phyloP scores from a whole-genome alignment of 2,888 invertebrate species.

The Drosophila differens region DNA sequence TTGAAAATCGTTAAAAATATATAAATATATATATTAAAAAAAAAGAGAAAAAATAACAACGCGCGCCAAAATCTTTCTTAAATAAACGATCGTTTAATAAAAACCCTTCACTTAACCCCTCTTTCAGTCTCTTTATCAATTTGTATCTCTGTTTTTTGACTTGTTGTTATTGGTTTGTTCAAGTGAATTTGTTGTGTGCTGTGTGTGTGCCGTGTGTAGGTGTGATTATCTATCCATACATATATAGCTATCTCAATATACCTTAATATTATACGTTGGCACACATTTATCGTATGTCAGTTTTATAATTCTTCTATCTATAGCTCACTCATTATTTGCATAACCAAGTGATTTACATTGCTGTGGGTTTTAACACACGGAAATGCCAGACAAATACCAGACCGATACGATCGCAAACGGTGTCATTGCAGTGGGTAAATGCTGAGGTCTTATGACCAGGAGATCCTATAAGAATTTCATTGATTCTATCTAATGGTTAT shows the following conservation, averaged over 20 bases:
- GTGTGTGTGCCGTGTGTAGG: conserved; percentile 64
- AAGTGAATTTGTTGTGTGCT: conserved; percentile 68
- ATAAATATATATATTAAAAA: neutral
- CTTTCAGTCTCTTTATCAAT: conserved; percentile 6
- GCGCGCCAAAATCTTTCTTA: conserved; percentile 74
- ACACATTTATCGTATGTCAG: conserved; percentile 30
- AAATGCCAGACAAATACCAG: conserved; percentile 44
- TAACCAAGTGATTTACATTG: conserved; percentile 76
- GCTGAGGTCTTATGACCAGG: neutral
- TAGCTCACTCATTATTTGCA: conserved; percentile 52
- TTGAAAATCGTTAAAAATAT: conserved; percentile 23
- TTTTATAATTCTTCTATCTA: conserved; percentile 16
- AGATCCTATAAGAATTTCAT: neutral
- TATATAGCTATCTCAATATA: neutral
- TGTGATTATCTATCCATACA: conserved; percentile 54
- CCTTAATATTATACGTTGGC: conserved; percentile 13
- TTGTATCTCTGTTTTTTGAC: conserved; percentile 6
- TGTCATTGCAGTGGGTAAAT: conserved; percentile 47
- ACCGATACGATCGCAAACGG: conserved; percentile 35
- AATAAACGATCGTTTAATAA: conserved; percentile 45
- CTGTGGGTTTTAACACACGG: conserved; percentile 51
- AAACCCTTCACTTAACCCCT: conserved; percentile 9
- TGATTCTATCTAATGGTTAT: neutral
- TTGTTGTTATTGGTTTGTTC: conserved; percentile 61
- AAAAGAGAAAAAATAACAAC: conserved; percentile 19